Conservation (phyloP, 2,113 vertebrate genomes). For the Columbina picui region DNA sequence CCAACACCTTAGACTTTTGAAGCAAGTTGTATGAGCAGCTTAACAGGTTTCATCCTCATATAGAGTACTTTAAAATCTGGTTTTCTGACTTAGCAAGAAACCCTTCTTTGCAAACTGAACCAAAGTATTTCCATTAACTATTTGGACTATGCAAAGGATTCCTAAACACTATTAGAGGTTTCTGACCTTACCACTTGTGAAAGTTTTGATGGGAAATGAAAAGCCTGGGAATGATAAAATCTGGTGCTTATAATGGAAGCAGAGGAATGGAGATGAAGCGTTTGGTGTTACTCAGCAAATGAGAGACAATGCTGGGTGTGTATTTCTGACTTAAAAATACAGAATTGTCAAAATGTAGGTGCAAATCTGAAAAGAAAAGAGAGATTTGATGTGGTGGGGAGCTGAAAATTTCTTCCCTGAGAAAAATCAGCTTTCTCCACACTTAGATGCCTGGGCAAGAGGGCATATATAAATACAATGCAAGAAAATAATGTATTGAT, state of each 20-base stretch:
- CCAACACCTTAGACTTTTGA: not conserved
- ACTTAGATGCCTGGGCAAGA: not conserved
- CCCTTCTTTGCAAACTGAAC: not conserved
- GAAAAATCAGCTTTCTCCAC: not conserved
- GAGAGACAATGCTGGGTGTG: not conserved
- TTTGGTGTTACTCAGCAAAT: not conserved
- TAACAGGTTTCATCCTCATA: not conserved
- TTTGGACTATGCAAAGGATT: not conserved
- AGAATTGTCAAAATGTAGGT: not conserved
- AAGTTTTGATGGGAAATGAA: not conserved
- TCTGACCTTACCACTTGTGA: not conserved
- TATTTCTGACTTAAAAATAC: not conserved
- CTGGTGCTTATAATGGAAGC: not conserved
- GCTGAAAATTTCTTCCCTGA: not conserved
- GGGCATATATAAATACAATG: not conserved
- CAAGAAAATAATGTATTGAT: conserved; percentile 53
- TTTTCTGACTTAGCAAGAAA: not conserved
- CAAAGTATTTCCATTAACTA: not conserved
- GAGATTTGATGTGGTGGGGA: fast-evolving
- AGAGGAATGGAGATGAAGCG: not conserved
- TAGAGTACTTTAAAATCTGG: not conserved
- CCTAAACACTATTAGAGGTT: not conserved
- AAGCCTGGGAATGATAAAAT: not conserved
- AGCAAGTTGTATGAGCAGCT: not conserved
- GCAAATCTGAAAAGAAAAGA: not conserved